Evolutionary conservation across 2,113 vertebrate species (phyloP).

Genomic region (Centropus bengalensis): DNA sequence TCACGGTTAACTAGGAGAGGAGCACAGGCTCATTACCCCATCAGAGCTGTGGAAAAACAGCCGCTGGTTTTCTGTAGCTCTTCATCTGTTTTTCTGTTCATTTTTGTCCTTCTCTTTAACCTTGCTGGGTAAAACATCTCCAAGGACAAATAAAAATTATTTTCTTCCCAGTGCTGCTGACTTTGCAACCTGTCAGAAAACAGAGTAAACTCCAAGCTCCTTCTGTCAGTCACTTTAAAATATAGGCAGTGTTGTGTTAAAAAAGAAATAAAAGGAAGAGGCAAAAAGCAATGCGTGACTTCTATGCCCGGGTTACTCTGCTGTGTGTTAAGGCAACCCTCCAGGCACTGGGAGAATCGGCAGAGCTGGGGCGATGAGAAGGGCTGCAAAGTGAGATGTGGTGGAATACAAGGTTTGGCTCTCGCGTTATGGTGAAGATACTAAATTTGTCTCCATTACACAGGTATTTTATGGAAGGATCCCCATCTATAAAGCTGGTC

Average conservation of each 20-base stretch:
- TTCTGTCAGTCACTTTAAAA: conserved; percentile 62
- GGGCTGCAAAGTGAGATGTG: neutral
- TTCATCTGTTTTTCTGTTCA: conserved; percentile 60
- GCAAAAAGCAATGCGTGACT: neutral
- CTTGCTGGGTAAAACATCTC: conserved; percentile 69
- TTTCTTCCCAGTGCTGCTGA: conserved; percentile 68
- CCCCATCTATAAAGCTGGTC: neutral
- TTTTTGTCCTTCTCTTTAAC: conserved; percentile 72
- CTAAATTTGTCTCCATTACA: conserved; percentile 1
- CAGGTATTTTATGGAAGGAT: neutral
- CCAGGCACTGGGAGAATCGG: neutral
- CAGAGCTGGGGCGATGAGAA: neutral
- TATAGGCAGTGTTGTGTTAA: conserved; percentile 39
- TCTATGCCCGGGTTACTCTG: neutral
- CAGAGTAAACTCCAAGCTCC: conserved; percentile 49
- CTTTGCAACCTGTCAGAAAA: conserved; percentile 71
- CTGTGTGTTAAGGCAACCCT: neutral
- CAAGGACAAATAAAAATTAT: conserved; percentile 74
- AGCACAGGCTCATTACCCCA: conserved; percentile 2
- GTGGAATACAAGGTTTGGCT: neutral
- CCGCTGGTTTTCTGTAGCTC: conserved; percentile 26
- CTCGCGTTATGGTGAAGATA: neutral
- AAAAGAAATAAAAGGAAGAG: neutral
- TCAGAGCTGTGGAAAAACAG: neutral
- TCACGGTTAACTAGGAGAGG: neutral